phyloP scores from a whole-genome alignment of 2,888 invertebrate genomes.

The Atethmia centrago region DNA sequence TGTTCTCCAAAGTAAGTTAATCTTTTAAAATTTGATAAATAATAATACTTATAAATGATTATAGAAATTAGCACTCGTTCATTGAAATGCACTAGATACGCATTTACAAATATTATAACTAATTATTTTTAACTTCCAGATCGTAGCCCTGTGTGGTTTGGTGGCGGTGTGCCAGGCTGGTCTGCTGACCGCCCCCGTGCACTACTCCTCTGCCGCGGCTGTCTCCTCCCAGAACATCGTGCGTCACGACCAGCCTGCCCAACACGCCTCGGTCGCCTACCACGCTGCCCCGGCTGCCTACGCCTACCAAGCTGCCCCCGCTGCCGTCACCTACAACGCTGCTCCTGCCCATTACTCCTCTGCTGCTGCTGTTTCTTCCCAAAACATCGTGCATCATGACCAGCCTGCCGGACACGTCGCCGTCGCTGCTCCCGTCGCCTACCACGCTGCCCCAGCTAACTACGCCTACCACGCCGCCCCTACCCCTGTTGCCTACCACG shows the following conservation, averaged over 20 bases:
- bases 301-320: conserved; percentile 44
- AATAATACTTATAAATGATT: neutral
- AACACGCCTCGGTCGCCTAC: conserved; percentile 46
- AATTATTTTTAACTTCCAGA: conserved; percentile 66
- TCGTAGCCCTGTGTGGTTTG: conserved; percentile 75
- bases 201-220: conserved; percentile 76
- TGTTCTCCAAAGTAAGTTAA: conserved; percentile 59
- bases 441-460: conserved; percentile 40
- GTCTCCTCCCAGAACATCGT: conserved; percentile 75
- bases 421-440: conserved; percentile 60
- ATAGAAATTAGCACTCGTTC: neutral
- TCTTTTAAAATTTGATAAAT: neutral
- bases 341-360: conserved; percentile 76
- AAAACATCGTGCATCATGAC: conserved; percentile 79
- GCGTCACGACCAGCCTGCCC: conserved; percentile 73
- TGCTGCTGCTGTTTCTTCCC: conserved; percentile 77
- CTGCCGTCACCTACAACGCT: conserved; percentile 59
- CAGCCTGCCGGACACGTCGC: conserved; percentile 67
- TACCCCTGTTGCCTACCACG: conserved; percentile 69
- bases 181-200: conserved; percentile 75
- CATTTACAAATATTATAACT: neutral
- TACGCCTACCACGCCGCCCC: conserved; percentile 48
- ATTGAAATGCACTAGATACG: neutral
- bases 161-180: conserved; percentile 78
- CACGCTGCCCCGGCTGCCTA: conserved; percentile 44